A percentile compares a stretch with the other conserved stretches of the same genome.
These are phyloP conservation scores for Ictidomys tridecemlineatus DNA, from an alignment of 2,113 vertebrate species.

Conservation along the genomic window DNA sequence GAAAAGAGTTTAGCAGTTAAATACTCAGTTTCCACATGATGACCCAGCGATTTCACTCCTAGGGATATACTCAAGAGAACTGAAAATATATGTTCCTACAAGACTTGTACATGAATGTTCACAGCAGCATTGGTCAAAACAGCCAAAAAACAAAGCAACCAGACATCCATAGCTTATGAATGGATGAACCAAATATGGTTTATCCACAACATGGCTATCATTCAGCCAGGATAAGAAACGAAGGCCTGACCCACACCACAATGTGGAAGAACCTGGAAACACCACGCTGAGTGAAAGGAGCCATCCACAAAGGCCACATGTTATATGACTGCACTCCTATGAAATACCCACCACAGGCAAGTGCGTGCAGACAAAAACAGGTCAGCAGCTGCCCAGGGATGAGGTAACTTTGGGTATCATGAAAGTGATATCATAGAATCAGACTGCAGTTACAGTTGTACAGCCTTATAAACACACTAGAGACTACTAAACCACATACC, in stretches of 20 bases:
- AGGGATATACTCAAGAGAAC: background rate
- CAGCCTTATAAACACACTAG: background rate
- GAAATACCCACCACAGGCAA: accelerated
- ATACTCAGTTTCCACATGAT: background rate
- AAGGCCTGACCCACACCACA: background rate
- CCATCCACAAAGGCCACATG: background rate
- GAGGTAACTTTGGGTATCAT: no score
- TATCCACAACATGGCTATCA: background rate
- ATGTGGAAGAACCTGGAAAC: accelerated
- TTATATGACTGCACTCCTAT: accelerated
- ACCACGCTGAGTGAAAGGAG: background rate
- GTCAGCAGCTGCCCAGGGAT: background rate
- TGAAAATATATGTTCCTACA: background rate
- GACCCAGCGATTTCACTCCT: background rate
- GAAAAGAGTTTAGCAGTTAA: background rate
- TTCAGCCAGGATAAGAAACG: background rate
- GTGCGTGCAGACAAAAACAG: background rate
- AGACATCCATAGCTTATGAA: background rate
- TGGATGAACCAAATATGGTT: background rate
- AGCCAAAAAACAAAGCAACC: background rate
- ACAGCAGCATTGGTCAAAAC: background rate
- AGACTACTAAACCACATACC: background rate
- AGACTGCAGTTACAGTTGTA: background rate
- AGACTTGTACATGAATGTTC: background rate
- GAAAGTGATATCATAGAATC: background rate